Evolutionary conservation across 2,888 invertebrate species (phyloP).

Genomic region (Epirrita christyi): DNA sequence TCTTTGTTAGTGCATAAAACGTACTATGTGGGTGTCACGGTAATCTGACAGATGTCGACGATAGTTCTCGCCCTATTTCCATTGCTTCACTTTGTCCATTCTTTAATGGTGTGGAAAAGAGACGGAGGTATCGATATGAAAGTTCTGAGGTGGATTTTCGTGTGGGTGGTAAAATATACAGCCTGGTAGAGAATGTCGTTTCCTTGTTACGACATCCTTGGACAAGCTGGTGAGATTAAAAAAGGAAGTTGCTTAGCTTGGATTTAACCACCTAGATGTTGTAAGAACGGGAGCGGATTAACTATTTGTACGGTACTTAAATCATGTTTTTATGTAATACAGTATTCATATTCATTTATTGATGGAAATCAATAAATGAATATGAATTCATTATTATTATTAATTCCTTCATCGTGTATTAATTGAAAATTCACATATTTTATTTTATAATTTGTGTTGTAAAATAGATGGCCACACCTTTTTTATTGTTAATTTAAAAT

Average conservation of each 20-base stretch:
- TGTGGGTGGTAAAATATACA: constrained; percentile 67
- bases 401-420: constrained; percentile 13
- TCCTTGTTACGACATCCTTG: constrained; percentile 64
- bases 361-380: no score
- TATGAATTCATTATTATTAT: no score
- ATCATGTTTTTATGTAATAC: constrained; percentile 4
- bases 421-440: no score
- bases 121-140: constrained; percentile 39
- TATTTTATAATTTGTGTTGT: no score
- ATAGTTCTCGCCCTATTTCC: constrained; percentile 61
- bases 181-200: constrained; percentile 59
- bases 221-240: constrained; percentile 28
- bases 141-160: constrained; percentile 47
- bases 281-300: constrained; percentile 5
- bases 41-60: constrained; percentile 65
- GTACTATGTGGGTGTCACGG: constrained; percentile 57
- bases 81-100: constrained; percentile 39
- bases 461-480: no score
- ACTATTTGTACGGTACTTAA: background rate
- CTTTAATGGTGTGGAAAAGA: constrained; percentile 28
- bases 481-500: no score
- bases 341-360: background rate
- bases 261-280: background rate
- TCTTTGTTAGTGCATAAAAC: constrained; percentile 60
- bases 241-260: constrained; percentile 33